Base-by-base conservation (phyloP, 2,113 vertebrate species). In the Gopherus flavomarginatus region DNA sequence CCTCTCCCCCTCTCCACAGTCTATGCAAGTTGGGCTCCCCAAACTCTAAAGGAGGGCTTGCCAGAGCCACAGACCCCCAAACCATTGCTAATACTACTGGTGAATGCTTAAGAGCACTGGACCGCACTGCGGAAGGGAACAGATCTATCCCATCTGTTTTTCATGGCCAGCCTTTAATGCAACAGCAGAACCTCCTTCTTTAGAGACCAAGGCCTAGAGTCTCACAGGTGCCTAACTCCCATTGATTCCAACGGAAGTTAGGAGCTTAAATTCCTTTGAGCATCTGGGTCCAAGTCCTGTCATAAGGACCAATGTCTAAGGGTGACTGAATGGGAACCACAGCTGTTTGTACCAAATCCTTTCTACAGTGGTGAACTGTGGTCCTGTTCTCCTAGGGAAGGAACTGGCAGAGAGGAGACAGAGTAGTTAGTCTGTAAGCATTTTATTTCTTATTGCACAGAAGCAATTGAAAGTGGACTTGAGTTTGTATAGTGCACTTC, bases 381-480 rank as follows among this genome's bases (percentile, higher is more conserved):
- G 4, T 11, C 29, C 21, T 38, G 13, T 11, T 21, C 65, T 35
- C 5, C 8, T 27, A 9, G 10, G n/a, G 21, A 16, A 38, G 26
- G 44, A 11, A 19, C 38, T 27, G 49, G 69, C n/a, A 11, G 2
- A 16, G 1, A 26, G 49, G 92, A 83, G 16, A 77, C 47, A 29
- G 0, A 81, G n/a, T 65, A 27, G 5, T 31, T 16, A 95, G 88
- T 97, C 94, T 1, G 35, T 98, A 98, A 98, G 98, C 98, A 98
- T 97, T 98, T 98, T 96, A 97, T 98, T 98, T 95, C 97, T 98
- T 98, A 98, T 98, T 98, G 98, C 98, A 98, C 96, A 91, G 96
- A 97, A 98, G 98, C 98, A 98, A 97, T 62, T 81, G 93, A 96
- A 96, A 96, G 98, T 98, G 97, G 94, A 96, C 96, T 97, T 78